These are phyloP conservation scores for Oreohelix idahoensis DNA, from an alignment of 1,140 invertebrate species.

Conservation along the genomic window DNA sequence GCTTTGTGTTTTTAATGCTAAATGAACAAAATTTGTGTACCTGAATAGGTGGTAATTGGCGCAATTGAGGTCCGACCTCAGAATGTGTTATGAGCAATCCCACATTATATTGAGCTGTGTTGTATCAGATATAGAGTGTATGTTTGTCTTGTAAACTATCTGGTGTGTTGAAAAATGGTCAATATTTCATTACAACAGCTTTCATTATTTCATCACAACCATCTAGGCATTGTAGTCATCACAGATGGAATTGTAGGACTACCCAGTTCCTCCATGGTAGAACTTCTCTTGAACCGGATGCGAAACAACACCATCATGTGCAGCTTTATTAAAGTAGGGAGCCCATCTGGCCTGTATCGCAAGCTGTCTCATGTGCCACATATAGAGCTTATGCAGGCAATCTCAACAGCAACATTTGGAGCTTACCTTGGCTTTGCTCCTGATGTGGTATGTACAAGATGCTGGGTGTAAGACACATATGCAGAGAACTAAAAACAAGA, in stretches of 20 bases:
- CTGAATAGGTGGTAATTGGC: too few species aligned
- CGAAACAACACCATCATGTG: conserved; percentile 84
- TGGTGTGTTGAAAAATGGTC: not conserved
- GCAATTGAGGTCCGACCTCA: too few species aligned
- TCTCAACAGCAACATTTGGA: conserved; percentile 85
- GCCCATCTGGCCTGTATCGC: conserved; percentile 45
- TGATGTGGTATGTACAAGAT: conserved; percentile 52
- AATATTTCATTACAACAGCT: too few species aligned
- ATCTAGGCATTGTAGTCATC: conserved; percentile 84
- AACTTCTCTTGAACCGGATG: conserved; percentile 83
- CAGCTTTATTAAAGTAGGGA: conserved; percentile 83
- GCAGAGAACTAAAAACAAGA: too few species aligned
- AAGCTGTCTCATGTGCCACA: conserved; percentile 80
- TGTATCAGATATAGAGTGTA: too few species aligned
- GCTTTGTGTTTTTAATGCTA: too few species aligned
- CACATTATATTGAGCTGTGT: too few species aligned
- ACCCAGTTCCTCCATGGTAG: conserved; percentile 82
- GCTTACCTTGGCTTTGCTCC: conserved; percentile 77
- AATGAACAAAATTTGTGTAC: too few species aligned
- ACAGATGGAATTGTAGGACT: conserved; percentile 87
- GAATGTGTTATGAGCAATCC: too few species aligned
- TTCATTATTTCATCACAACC: conserved; percentile 43
- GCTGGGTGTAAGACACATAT: not conserved
- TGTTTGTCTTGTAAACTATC: not conserved
- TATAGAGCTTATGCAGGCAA: conserved; percentile 84